phyloP scores from a whole-genome alignment of 92 coral and sea anemone genomes.

The Porites cylindrica region DNA sequence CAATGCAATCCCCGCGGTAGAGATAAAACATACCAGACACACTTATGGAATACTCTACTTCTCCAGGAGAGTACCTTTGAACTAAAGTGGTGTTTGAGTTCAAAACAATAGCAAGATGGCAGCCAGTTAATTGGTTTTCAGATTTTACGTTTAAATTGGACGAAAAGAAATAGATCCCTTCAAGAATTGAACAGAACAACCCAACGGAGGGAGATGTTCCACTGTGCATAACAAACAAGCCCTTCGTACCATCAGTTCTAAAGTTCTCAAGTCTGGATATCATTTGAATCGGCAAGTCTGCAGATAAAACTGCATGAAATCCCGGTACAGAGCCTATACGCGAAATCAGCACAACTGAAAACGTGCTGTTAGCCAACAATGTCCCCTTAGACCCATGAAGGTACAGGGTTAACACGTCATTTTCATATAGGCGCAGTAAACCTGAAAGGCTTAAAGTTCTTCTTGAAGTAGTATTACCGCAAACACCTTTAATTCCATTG shows the following conservation, averaged over 20 bases:
- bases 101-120: constrained; percentile 15
- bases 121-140: neutral
- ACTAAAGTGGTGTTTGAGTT: constrained; percentile 22
- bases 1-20: constrained; percentile 61
- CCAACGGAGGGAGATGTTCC: constrained; percentile 67
- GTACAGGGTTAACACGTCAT: constrained; percentile 51
- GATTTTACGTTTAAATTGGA: constrained; percentile 43
- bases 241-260: constrained; percentile 44
- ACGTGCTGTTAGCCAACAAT: constrained; percentile 58
- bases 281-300: constrained; percentile 6
- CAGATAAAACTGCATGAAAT: constrained; percentile 60
- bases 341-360: constrained; percentile 54
- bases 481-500: constrained; percentile 57
- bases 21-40: constrained; percentile 54
- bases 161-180: constrained; percentile 53
- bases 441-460: constrained; percentile 57
- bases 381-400: constrained; percentile 40
- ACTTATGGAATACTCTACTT: constrained; percentile 9
- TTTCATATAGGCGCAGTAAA: constrained; percentile 47
- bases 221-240: constrained; percentile 29
- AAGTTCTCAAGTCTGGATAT: constrained; percentile 31
- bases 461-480: neutral
- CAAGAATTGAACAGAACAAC: constrained; percentile 52
- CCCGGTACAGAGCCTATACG: constrained; percentile 62
- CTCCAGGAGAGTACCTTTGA: constrained; percentile 3